Conservation (phyloP, 2,797 vertebrate genomes). For the Gobio occitaniae region DNA sequence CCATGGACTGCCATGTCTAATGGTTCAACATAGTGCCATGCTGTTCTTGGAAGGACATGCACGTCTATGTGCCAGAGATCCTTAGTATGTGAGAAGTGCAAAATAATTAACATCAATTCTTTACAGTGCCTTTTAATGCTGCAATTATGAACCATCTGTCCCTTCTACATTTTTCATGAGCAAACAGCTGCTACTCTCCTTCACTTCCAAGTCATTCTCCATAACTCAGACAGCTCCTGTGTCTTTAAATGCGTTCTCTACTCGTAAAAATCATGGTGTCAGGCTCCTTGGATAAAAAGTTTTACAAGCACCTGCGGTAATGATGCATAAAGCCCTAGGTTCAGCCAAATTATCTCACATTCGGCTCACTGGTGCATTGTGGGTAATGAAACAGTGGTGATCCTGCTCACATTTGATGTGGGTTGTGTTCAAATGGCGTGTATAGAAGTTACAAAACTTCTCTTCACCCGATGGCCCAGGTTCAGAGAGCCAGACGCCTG, state of each 20-base stretch:
- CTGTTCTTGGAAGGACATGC: conserved; percentile 7
- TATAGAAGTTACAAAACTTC: not conserved
- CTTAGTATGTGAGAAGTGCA: conserved; percentile 47
- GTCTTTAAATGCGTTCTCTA: not conserved
- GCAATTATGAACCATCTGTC: conserved; percentile 65
- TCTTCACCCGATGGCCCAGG: not conserved
- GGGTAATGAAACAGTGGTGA: conserved; percentile 18
- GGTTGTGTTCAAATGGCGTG: not conserved
- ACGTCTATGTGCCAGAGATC: conserved; percentile 21
- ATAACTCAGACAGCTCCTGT: conserved; percentile 3
- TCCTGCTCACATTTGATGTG: not conserved
- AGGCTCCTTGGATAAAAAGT: conserved; percentile 5
- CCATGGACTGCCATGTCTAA: conserved; percentile 10
- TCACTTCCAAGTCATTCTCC: conserved; percentile 26
- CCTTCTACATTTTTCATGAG: conserved; percentile 58
- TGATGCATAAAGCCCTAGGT: conserved; percentile 26
- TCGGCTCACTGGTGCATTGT: conserved; percentile 11
- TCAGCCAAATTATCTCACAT: conserved; percentile 21
- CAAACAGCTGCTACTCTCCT: conserved; percentile 53
- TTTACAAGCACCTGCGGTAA: conserved; percentile 38
- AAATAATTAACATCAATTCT: conserved; percentile 63
- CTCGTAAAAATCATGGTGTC: conserved; percentile 2
- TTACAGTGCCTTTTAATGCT: conserved; percentile 63
- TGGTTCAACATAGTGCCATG: not conserved
- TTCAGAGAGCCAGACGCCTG: conserved; percentile 15